Percentiles rank a stretch among this genome's conserved stretches.
phyloP scores from a whole-genome alignment of 2,888 invertebrate genomes.

The Ecliptopera silaceata region DNA sequence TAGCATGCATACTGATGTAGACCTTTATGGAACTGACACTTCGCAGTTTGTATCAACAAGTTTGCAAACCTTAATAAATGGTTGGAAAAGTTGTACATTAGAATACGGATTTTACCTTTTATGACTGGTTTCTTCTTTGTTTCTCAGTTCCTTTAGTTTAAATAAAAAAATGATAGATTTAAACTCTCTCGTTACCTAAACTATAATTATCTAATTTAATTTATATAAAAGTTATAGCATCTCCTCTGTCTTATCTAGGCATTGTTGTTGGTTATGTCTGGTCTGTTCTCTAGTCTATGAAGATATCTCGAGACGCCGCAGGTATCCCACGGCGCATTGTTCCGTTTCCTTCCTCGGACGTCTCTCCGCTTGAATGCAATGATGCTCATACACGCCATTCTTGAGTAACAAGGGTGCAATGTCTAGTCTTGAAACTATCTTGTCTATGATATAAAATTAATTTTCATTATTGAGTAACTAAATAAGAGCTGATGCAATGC shows the following conservation, averaged over 20 bases:
- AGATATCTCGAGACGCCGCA: constrained; percentile 19
- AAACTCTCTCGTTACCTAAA: too few species aligned
- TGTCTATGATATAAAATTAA: constrained; percentile 5
- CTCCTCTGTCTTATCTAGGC: too few species aligned
- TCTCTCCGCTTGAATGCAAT: constrained; percentile 33
- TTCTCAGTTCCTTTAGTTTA: too few species aligned
- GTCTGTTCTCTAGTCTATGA: constrained; percentile 22
- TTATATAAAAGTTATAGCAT: too few species aligned
- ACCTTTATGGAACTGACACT: not conserved
- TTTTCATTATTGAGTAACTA: not conserved
- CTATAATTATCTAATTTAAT: too few species aligned
- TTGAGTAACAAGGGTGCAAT: constrained; percentile 27
- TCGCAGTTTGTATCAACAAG: too few species aligned
- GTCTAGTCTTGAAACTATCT: constrained; percentile 16
- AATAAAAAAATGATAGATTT: too few species aligned
- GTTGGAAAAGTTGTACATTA: too few species aligned
- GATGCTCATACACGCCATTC: constrained; percentile 35
- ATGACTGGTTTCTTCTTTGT: too few species aligned
- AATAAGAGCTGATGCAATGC: too few species aligned
- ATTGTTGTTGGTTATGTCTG: constrained; percentile 1
- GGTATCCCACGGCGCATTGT: constrained; percentile 23
- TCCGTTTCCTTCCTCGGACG: constrained; percentile 34
- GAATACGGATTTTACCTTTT: too few species aligned
- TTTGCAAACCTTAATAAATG: too few species aligned
- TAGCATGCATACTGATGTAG: not conserved